Evolutionary conservation across 2,888 invertebrate genomes (phyloP), one percentile per base, ranked within the genome.

Genomic region (Chymomyza amoena): DNA sequence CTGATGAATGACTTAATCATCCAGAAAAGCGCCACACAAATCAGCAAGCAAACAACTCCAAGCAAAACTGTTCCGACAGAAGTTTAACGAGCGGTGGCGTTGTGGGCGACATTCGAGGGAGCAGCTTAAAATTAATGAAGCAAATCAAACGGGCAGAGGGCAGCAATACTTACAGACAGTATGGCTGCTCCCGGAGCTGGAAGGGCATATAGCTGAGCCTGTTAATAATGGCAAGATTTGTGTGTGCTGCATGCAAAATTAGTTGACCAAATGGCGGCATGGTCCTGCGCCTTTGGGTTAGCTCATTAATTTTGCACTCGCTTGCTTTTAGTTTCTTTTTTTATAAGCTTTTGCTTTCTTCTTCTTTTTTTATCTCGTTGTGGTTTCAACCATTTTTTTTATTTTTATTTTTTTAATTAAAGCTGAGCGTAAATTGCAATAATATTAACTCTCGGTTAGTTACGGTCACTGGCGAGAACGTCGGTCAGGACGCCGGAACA

Each of bases 201-300:
- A 54, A 18, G 54, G 18, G 16, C 2, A 10, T 20, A n/a, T 18
- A 54, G 20, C 20, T 68, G 77, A 57, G 32, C 60, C 60, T 60
- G 72, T 86, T 86, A 88, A 80, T 88, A 83, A 88, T 84, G 86
- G 72, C 84, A 73, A 86, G 88, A 83, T 83, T 83, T 88, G 88
- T 83, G 86, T 75, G 86, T 63, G 77, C 68, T 72, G 83, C 88
- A 83, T 83, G 78, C 84, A 69, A 86, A 83, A 83, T 87, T 85
- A 87, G 84, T 57, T 25, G 25, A 20, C 57, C 57, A 25, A 18
- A 18, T 15, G 61, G 39, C 61, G 45, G 39, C 56, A 32, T 62
- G 32, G 36, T n/a, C 16, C 36, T n/a, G 60, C 60, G 15, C 36
- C 60, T 60, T 60, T 25, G 32, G 32, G 60, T 60, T 39, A 16